Evolutionary conservation across 2,113 vertebrate genomes (phyloP).

Genomic region (Entomyzon cyanotis): DNA sequence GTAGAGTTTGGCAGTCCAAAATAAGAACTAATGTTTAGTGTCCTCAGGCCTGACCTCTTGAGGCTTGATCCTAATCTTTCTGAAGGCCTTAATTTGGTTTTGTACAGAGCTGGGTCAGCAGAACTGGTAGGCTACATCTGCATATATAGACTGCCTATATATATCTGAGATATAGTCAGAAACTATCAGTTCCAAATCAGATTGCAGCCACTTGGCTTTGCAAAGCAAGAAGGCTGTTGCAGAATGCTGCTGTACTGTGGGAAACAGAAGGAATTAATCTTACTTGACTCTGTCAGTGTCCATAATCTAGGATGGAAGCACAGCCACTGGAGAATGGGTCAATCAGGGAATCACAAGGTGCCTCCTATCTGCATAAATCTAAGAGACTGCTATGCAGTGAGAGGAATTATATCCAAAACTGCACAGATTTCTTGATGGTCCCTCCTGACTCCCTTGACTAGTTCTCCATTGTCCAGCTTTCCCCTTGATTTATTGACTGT

Average conservation of each 20-base stretch:
- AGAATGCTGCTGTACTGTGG: background rate
- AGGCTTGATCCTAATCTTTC: background rate
- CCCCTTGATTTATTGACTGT: background rate
- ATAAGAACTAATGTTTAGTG: background rate
- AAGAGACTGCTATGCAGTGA: background rate
- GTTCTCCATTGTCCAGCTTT: background rate
- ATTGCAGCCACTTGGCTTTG: background rate
- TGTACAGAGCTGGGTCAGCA: background rate
- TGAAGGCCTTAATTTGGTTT: background rate
- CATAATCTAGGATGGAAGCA: accelerated
- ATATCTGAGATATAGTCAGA: background rate
- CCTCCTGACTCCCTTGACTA: background rate
- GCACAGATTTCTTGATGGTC: background rate
- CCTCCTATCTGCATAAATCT: background rate
- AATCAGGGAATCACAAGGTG: background rate
- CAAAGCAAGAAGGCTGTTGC: background rate
- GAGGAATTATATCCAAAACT: background rate
- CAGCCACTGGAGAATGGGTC: accelerated
- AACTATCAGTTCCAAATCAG: background rate
- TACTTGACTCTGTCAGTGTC: background rate
- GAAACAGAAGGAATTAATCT: background rate
- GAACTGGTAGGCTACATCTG: background rate
- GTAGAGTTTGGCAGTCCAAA: background rate
- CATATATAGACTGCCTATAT: background rate
- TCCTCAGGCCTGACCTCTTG: background rate